Percentiles rank a stretch among this genome's conserved stretches.
Evolutionary conservation across 92 coral and sea anemone genomes (phyloP).

Genomic region (Porites divaricata): DNA sequence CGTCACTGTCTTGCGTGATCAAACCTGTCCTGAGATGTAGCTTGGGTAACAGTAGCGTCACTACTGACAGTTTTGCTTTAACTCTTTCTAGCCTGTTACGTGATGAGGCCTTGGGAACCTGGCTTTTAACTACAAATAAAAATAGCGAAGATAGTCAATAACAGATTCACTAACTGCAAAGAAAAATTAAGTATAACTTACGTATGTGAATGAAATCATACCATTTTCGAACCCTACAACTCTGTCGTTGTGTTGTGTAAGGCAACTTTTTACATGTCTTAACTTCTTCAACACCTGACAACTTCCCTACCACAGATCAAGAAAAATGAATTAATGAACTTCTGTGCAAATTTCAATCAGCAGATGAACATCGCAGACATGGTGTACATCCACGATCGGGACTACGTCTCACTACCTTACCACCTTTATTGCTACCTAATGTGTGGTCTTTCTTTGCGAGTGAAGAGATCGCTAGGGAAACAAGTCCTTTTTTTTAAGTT

Average conservation of each 20-base stretch:
- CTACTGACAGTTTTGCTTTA: constrained; percentile 74
- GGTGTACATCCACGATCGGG: no score
- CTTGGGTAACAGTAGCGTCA: constrained; percentile 75
- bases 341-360: neutral
- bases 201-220: constrained; percentile 1
- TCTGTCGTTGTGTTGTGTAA: constrained; percentile 91
- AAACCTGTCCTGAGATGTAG: constrained; percentile 49
- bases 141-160: neutral
- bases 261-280: constrained; percentile 76
- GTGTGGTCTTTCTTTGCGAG: no score
- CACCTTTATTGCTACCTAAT: no score
- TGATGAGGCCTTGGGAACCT: constrained; percentile 80
- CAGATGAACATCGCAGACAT: neutral
- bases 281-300: constrained; percentile 93
- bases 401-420: no score
- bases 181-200: neutral
- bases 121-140: constrained; percentile 69
- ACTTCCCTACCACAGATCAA: constrained; percentile 70
- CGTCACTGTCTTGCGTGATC: constrained; percentile 40
- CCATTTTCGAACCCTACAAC: constrained; percentile 97
- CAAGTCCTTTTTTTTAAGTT: no score
- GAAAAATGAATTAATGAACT: neutral
- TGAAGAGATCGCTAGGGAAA: no score
- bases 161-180: neutral
- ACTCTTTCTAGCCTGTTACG: constrained; percentile 75